phyloP scores from a whole-genome alignment of 2,888 invertebrate genomes.

The Meta bourneti region DNA sequence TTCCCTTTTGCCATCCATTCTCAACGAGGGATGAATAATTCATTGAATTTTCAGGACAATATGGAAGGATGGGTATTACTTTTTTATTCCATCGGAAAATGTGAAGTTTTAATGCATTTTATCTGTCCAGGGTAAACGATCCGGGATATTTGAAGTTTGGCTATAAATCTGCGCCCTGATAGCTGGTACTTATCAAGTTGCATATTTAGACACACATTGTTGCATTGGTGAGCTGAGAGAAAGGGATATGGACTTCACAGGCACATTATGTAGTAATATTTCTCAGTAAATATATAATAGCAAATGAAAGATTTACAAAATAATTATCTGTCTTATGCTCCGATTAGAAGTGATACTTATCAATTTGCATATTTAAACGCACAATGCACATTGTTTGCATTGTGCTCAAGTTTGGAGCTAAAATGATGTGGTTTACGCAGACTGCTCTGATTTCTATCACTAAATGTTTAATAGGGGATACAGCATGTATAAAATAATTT shows the following conservation, averaged over 20 bases:
- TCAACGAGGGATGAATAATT: constrained; percentile 28
- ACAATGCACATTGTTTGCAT: too few relatives aligned
- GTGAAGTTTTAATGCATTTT: constrained; percentile 35
- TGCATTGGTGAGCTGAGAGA: background rate
- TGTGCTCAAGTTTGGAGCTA: too few relatives aligned
- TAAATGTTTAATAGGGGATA: too few relatives aligned
- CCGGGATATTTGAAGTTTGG: background rate
- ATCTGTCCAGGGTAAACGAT: background rate
- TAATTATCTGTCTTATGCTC: too few relatives aligned
- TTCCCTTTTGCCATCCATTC: constrained; percentile 18
- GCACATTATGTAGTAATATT: background rate
- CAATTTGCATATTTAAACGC: too few relatives aligned
- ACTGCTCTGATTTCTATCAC: too few relatives aligned
- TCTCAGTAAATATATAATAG: background rate
- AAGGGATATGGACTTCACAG: too few relatives aligned
- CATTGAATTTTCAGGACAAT: constrained; percentile 38
- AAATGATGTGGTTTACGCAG: too few relatives aligned
- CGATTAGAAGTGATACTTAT: too few relatives aligned
- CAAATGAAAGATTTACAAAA: background rate
- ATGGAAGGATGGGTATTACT: background rate
- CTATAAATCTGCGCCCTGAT: background rate
- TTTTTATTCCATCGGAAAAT: constrained; percentile 32
- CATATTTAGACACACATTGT: background rate
- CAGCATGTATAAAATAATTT: too few relatives aligned
- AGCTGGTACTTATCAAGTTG: background rate